Percentiles rank a stretch among this genome's conserved stretches.
phyloP scores from a whole-genome alignment of 2,888 invertebrate species.

The Yponomeuta plumbellus region DNA sequence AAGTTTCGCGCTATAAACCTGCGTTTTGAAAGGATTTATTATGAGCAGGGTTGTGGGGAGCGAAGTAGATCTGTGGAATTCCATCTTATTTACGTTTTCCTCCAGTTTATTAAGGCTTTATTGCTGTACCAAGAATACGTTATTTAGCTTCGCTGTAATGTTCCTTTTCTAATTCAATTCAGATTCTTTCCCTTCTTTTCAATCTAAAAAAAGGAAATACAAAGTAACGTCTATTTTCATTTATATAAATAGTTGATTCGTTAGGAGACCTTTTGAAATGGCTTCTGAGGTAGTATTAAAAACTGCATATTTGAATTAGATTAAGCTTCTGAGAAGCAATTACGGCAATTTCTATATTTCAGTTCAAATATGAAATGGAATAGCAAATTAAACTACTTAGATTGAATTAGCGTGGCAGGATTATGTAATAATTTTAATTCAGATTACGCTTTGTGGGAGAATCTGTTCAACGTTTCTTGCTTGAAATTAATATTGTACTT shows the following conservation, averaged over 20 bases:
- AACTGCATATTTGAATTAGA: no score
- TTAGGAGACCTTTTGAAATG: no score
- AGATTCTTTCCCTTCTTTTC: neutral
- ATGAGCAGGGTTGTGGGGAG: slow-evolving; percentile 46
- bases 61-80: slow-evolving; percentile 33
- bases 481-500: neutral
- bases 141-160: slow-evolving; percentile 4
- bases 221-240: neutral
- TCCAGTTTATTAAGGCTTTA: slow-evolving; percentile 29
- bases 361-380: neutral
- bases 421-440: neutral
- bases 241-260: neutral
- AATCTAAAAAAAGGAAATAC: neutral
- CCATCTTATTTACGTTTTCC: slow-evolving; percentile 25
- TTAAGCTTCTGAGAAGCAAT: neutral
- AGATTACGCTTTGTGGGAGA: neutral
- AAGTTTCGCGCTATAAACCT: slow-evolving; percentile 54
- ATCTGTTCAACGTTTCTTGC: no score
- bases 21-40: slow-evolving; percentile 59
- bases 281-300: no score
- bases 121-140: slow-evolving; percentile 15
- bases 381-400: neutral
- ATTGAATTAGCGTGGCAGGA: neutral
- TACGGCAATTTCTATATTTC: neutral
- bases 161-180: neutral